phyloP scores from a whole-genome alignment of 2,888 invertebrate species.

The Agonopterix heracliana region DNA sequence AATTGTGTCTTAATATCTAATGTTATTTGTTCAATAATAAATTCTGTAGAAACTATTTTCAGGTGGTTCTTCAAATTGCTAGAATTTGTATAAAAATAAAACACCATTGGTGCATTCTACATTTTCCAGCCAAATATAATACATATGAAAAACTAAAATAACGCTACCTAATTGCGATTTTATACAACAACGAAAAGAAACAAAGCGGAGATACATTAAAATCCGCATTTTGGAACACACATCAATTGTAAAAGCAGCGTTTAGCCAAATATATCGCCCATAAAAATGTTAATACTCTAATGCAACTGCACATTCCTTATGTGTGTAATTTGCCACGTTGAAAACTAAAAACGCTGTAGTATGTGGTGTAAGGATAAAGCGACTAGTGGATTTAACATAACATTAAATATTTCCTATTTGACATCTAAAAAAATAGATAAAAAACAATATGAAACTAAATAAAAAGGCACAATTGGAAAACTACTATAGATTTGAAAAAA shows the following conservation, averaged over 20 bases:
- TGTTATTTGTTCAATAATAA: too few relatives aligned
- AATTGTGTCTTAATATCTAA: too few relatives aligned
- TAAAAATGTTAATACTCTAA: conserved; percentile 73
- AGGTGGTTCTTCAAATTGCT: too few relatives aligned
- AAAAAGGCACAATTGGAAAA: background rate
- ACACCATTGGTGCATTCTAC: too few relatives aligned
- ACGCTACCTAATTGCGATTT: too few relatives aligned
- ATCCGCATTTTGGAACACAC: conserved; percentile 44
- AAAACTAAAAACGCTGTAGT: conserved; percentile 32
- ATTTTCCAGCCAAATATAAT: too few relatives aligned
- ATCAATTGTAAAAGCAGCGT: conserved; percentile 59
- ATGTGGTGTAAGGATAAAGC: conserved; percentile 17
- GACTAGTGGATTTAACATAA: background rate
- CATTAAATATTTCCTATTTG: background rate
- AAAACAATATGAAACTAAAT: background rate
- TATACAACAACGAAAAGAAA: background rate
- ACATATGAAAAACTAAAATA: too few relatives aligned
- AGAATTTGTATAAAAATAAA: too few relatives aligned
- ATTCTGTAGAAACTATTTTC: too few relatives aligned
- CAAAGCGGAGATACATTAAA: conserved; percentile 38
- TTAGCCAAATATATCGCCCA: conserved; percentile 63
- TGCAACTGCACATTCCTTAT: conserved; percentile 71
- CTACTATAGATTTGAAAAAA: background rate
- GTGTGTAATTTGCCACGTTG: conserved; percentile 70
- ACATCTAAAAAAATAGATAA: background rate